Conservation (phyloP, 2,797 vertebrate genomes). For the Hoplostethus mediterraneus region DNA sequence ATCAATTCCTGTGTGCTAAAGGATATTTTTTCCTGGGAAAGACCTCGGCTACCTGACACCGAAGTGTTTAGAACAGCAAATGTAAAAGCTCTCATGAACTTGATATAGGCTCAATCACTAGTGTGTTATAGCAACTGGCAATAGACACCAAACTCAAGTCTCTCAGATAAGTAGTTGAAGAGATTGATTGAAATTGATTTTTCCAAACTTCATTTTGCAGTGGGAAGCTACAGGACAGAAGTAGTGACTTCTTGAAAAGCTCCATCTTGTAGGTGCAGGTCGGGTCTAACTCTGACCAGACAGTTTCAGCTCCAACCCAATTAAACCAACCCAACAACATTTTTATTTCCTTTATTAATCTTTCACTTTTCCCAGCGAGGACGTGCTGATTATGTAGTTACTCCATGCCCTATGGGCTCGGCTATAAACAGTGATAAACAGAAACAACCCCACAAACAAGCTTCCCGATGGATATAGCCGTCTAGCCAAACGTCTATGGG, state of each 20-base stretch:
- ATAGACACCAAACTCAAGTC: too few relatives aligned
- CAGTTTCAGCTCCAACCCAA: conserved; percentile 24
- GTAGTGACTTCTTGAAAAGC: background rate
- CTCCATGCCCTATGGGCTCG: conserved; percentile 30
- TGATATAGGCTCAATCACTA: too few relatives aligned
- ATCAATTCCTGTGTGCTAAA: too few relatives aligned
- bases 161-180: background rate
- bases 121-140: too few relatives aligned
- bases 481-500: conserved; percentile 71
- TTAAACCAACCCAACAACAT: conserved; percentile 1
- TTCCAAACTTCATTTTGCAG: background rate
- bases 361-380: conserved; percentile 23
- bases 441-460: conserved; percentile 47
- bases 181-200: background rate
- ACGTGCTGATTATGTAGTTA: conserved; percentile 48
- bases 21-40: too few relatives aligned
- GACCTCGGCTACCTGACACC: too few relatives aligned
- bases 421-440: conserved; percentile 66
- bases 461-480: conserved; percentile 57
- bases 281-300: background rate
- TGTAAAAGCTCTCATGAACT: too few relatives aligned
- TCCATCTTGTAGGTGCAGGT: background rate
- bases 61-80: too few relatives aligned
- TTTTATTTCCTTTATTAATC: conserved; percentile 44
- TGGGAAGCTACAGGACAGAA: background rate